phyloP scores from a whole-genome alignment of 2,888 invertebrate species.

The Synergus laeviventris region DNA sequence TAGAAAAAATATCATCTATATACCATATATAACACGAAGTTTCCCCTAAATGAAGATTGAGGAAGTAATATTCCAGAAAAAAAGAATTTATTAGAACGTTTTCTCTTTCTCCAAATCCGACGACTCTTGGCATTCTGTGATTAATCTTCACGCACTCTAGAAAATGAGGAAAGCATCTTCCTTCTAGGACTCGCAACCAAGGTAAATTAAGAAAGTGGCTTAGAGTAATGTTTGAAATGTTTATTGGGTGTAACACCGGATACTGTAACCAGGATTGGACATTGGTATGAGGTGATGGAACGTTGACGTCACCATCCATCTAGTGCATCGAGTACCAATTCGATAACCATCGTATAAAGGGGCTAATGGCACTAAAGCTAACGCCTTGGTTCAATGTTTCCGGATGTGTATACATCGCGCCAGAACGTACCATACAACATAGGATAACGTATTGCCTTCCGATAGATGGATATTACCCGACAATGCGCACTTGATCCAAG shows the following conservation, averaged over 20 bases:
- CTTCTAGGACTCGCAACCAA: neutral
- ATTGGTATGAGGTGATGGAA: constrained; percentile 58
- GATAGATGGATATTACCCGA: constrained; percentile 48
- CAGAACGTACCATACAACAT: constrained; percentile 26
- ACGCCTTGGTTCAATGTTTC: constrained; percentile 42
- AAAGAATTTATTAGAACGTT: neutral
- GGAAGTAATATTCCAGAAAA: neutral
- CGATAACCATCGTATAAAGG: constrained; percentile 59
- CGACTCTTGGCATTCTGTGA: neutral
- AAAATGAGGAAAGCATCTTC: constrained; percentile 16
- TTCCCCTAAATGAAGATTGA: no score
- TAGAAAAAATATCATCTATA: no score
- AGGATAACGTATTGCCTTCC: constrained; percentile 50
- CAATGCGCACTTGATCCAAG: constrained; percentile 27
- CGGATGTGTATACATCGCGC: constrained; percentile 40
- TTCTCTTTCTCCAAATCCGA: neutral
- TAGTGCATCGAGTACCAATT: constrained; percentile 58
- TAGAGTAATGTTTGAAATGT: constrained; percentile 12
- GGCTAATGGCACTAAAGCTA: constrained; percentile 60
- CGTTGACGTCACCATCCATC: constrained; percentile 62
- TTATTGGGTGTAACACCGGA: constrained; percentile 41
- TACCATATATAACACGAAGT: no score
- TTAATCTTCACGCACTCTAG: constrained; percentile 1
- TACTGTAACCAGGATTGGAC: constrained; percentile 36
- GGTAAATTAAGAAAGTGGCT: constrained; percentile 7